These are phyloP conservation scores for Celastrina argiolus DNA, from an alignment of 2,888 invertebrate genomes.

Conservation along the genomic window DNA sequence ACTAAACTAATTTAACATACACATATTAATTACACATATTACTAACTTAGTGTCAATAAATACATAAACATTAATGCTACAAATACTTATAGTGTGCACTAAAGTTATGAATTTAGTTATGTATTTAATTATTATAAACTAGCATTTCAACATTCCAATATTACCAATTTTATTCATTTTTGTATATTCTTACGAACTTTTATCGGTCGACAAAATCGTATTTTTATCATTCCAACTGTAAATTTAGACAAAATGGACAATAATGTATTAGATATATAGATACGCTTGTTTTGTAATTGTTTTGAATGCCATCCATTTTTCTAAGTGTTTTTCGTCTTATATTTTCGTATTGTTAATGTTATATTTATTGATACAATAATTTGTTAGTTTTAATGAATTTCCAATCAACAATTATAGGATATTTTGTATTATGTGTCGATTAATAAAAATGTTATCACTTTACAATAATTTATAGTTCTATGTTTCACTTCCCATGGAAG, in stretches of 20 bases:
- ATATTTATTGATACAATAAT: not conserved
- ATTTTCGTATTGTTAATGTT: not conserved
- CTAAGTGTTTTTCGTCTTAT: constrained; percentile 23
- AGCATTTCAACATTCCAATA: not conserved
- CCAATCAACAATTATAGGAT: not conserved
- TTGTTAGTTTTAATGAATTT: not conserved
- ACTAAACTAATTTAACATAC: not conserved
- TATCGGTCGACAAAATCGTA: not conserved
- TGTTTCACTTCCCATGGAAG: constrained; percentile 52
- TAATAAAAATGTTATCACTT: not conserved
- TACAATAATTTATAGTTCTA: constrained; percentile 22
- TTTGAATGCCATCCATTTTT: constrained; percentile 53
- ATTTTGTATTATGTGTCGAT: not conserved
- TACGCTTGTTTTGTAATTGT: constrained; percentile 40
- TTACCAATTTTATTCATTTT: not conserved
- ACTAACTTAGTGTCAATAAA: not conserved
- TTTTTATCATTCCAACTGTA: constrained; percentile 11
- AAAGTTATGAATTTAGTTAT: not conserved
- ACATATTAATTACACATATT: not conserved
- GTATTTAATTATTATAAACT: not conserved
- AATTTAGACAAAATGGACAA: constrained; percentile 39
- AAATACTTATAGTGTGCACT: not conserved
- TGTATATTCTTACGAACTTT: not conserved
- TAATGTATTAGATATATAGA: constrained; percentile 43
- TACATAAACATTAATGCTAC: not conserved